Evolutionary conservation across 2,888 invertebrate genomes (phyloP).

Genomic region (Eupithecia vulgata): DNA sequence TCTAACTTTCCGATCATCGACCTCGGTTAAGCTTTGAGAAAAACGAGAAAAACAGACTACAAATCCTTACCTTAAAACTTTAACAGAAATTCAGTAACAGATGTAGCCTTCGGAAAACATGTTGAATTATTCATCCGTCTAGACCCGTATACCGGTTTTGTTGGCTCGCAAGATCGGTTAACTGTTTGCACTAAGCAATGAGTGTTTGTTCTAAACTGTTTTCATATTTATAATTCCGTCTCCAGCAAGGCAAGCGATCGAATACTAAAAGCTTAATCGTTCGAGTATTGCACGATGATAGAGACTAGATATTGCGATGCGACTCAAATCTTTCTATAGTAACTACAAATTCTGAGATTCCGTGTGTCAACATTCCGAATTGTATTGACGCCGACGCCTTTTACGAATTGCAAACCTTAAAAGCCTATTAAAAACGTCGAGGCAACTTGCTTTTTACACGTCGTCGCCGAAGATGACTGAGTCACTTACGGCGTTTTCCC

Average conservation of each 20-base stretch:
- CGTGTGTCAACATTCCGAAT: neutral
- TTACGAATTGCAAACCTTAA: neutral
- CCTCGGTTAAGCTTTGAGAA: neutral
- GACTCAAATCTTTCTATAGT: neutral
- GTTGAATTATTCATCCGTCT: slow-evolving; percentile 55
- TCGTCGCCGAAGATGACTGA: too few relatives aligned
- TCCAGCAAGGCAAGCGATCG: neutral
- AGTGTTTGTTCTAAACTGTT: slow-evolving; percentile 15
- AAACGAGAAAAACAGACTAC: neutral
- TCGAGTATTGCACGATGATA: neutral
- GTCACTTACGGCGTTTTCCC: too few relatives aligned
- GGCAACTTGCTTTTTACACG: neutral
- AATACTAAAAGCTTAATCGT: neutral
- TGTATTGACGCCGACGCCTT: neutral
- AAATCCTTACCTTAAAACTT: slow-evolving; percentile 9
- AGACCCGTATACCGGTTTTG: slow-evolving; percentile 38
- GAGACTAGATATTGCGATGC: neutral
- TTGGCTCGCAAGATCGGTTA: slow-evolving; percentile 13
- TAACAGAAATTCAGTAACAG: slow-evolving; percentile 16
- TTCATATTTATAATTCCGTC: slow-evolving; percentile 9
- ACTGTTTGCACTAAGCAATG: slow-evolving; percentile 7
- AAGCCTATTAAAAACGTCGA: too few relatives aligned
- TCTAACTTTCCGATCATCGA: neutral
- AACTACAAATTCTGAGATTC: neutral
- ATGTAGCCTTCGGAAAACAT: slow-evolving; percentile 17